phyloP scores from a whole-genome alignment of 2,888 invertebrate species.

The Eustalomyia histrio region DNA sequence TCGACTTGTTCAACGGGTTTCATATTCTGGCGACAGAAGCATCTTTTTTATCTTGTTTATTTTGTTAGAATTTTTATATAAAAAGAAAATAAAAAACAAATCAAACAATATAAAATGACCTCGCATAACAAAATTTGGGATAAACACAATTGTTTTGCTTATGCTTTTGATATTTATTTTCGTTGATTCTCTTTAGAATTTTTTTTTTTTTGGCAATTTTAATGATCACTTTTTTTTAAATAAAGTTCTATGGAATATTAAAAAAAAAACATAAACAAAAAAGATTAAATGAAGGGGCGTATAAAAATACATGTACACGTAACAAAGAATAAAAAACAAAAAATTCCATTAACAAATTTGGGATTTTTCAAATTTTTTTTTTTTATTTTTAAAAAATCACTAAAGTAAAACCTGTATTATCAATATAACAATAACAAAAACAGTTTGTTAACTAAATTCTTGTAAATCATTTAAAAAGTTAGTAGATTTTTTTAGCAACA shows the following conservation, averaged over 20 bases:
- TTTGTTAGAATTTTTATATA: conserved; percentile 27
- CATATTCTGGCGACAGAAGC: not conserved
- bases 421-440: too few species aligned
- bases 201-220: conserved; percentile 26
- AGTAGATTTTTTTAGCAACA: too few species aligned
- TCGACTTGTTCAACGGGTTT: conserved; percentile 2
- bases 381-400: too few species aligned
- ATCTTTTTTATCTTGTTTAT: conserved; percentile 2
- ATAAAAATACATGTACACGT: not conserved
- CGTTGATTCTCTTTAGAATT: not conserved
- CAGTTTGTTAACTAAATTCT: too few species aligned
- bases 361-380: too few species aligned
- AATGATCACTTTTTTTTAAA: conserved; percentile 6
- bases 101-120: conserved; percentile 41
- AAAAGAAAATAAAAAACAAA: not conserved
- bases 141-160: conserved; percentile 36
- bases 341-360: too few species aligned
- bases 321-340: too few species aligned
- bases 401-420: too few species aligned
- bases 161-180: not conserved
- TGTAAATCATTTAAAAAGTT: too few species aligned
- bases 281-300: not conserved
- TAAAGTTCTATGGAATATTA: conserved; percentile 11
- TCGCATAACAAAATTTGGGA: conserved; percentile 49
- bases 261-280: not conserved